phyloP scores from a whole-genome alignment of 1,140 invertebrate species.

The Drosophila mayri region DNA sequence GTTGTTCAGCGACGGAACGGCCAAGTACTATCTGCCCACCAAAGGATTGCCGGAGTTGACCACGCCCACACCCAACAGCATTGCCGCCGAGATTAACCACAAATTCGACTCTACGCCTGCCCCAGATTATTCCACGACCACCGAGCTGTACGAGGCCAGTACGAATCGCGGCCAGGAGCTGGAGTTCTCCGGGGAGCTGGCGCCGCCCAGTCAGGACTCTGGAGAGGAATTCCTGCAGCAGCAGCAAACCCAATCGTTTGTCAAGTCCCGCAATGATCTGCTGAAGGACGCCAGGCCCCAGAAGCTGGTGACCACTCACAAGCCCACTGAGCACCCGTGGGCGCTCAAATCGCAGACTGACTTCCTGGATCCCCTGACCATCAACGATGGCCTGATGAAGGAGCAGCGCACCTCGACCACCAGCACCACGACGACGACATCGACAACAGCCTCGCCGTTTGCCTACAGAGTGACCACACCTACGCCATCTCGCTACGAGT shows the following conservation, averaged over 20 bases:
- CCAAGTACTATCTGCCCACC: constrained; percentile 79
- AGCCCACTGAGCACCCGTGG: constrained; percentile 85
- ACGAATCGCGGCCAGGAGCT: constrained; percentile 61
- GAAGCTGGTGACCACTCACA: constrained; percentile 68
- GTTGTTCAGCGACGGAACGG: constrained; percentile 76
- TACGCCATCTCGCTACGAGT: constrained; percentile 56
- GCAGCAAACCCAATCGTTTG: constrained; percentile 83
- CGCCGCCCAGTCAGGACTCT: constrained; percentile 67
- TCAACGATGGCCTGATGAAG: constrained; percentile 88
- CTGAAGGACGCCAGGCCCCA: constrained; percentile 55
- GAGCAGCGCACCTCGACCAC: constrained; percentile 63
- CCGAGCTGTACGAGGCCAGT: constrained; percentile 60
- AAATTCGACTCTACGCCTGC: constrained; percentile 76
- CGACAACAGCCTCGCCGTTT: constrained; percentile 51
- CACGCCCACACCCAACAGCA: constrained; percentile 79
- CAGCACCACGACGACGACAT: constrained; percentile 47
- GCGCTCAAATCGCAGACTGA: constrained; percentile 74
- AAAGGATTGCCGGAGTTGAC: constrained; percentile 64
- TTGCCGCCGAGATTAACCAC: constrained; percentile 85
- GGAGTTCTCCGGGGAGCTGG: constrained; percentile 71
- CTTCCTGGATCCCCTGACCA: constrained; percentile 88
- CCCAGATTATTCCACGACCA: constrained; percentile 60
- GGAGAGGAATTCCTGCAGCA: constrained; percentile 77
- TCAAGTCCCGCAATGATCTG: constrained; percentile 77
- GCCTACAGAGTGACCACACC: constrained; percentile 48